Percentiles rank a stretch among this genome's conserved stretches.
phyloP scores from a whole-genome alignment of 2,797 vertebrate species.

The Notamacropus eugenii region DNA sequence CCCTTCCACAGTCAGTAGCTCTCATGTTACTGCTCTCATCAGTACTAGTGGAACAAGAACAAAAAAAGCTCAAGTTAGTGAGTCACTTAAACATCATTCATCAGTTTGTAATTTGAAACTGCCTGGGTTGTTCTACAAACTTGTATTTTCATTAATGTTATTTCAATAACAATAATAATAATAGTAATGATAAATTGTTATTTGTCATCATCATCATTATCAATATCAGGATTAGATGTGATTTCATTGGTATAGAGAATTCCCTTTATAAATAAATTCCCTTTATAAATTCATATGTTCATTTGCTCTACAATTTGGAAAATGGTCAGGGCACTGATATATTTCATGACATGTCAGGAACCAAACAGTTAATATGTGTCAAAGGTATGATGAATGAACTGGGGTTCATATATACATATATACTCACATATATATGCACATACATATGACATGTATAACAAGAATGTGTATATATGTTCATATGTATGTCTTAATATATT shows the following conservation, averaged over 20 bases:
- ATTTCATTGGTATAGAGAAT: not conserved
- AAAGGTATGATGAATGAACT: not conserved
- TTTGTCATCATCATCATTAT: no score
- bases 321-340: not conserved
- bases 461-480: no score
- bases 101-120: not conserved
- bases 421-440: no score
- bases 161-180: not conserved
- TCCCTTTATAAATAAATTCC: no score
- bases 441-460: no score
- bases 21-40: not conserved
- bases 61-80: not conserved
- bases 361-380: not conserved
- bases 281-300: not conserved
- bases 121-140: not conserved
- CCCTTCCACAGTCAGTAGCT: no score
- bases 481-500: not conserved
- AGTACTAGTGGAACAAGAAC: not conserved
- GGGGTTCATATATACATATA: no score
- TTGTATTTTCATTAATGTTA: not conserved
- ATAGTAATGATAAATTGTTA: no score
- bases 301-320: not conserved
- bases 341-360: not conserved
- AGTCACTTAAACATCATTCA: not conserved
- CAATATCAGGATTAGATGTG: not conserved